Evolutionary conservation across 2,888 invertebrate genomes (phyloP).

Genomic region (Cactoblastis cactorum): DNA sequence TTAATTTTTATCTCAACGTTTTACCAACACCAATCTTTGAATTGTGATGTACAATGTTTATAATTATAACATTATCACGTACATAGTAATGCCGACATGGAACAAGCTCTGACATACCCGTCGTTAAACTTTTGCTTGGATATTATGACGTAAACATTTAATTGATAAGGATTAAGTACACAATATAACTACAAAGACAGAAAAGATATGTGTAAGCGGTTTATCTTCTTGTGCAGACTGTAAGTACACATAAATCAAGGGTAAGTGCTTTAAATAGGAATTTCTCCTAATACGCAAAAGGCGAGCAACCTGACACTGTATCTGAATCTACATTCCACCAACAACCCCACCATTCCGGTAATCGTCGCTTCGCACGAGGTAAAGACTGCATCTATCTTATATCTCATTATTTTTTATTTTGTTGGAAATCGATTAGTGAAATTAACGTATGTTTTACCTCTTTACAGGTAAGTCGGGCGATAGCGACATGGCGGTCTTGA

Average conservation of each 20-base stretch:
- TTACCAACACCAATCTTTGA: background rate
- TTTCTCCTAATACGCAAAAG: no score
- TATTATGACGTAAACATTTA: background rate
- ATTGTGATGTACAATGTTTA: conserved; percentile 8
- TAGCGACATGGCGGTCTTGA: background rate
- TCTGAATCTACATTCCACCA: no score
- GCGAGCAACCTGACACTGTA: no score
- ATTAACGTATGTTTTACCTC: background rate
- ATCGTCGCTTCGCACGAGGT: no score
- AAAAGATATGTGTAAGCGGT: no score
- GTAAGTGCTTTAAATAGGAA: no score
- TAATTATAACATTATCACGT: background rate
- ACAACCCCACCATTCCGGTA: no score
- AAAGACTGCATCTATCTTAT: no score
- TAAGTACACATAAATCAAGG: no score
- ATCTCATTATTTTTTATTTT: no score
- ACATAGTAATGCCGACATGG: background rate
- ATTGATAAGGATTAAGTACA: background rate
- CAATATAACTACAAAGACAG: background rate
- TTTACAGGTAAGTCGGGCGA: conserved; percentile 6
- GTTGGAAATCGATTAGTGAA: no score
- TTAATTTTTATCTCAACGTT: background rate
- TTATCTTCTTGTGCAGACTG: no score
- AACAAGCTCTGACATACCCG: background rate
- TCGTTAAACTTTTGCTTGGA: background rate